Conservation (phyloP, 2,797 vertebrate genomes). For the Aldrovandia affinis region DNA sequence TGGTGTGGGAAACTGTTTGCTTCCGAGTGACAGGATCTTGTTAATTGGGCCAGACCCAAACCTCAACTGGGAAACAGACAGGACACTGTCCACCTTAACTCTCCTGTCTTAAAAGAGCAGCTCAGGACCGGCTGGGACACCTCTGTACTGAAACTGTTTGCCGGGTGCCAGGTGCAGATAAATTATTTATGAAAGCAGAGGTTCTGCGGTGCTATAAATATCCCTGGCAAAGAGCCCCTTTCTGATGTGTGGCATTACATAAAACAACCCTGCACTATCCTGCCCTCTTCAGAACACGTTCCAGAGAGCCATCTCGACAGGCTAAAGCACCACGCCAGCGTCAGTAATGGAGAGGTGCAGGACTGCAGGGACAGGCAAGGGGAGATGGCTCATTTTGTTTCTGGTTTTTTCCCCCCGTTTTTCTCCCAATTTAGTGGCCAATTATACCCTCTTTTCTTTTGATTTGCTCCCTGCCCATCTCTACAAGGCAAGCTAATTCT, state of each 20-base stretch:
- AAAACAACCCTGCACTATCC: slow-evolving; percentile 68
- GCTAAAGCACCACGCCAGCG: slow-evolving; percentile 60
- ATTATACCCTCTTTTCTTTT: no score
- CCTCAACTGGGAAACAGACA: neutral
- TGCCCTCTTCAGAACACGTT: slow-evolving; percentile 69
- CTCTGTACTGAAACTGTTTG: slow-evolving; percentile 40
- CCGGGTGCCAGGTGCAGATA: slow-evolving; percentile 50
- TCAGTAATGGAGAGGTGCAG: slow-evolving; percentile 47
- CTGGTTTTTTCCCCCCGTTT: no score
- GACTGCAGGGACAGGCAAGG: slow-evolving; percentile 45
- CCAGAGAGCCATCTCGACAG: slow-evolving; percentile 72
- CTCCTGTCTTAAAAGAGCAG: neutral
- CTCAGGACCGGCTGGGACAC: slow-evolving; percentile 5
- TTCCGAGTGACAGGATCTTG: neutral
- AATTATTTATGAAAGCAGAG: slow-evolving; percentile 57
- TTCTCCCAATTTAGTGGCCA: no score
- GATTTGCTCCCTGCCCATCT: no score
- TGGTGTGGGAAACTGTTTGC: neutral
- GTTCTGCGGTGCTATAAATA: slow-evolving; percentile 54
- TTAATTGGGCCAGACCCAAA: neutral
- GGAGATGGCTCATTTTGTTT: slow-evolving; percentile 22
- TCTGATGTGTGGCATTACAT: slow-evolving; percentile 54
- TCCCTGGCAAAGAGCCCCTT: slow-evolving; percentile 49
- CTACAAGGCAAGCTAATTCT: no score
- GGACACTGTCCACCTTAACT: neutral